Base-by-base conservation (phyloP, 2,797 vertebrate species). In the Clarias platycephalus region DNA sequence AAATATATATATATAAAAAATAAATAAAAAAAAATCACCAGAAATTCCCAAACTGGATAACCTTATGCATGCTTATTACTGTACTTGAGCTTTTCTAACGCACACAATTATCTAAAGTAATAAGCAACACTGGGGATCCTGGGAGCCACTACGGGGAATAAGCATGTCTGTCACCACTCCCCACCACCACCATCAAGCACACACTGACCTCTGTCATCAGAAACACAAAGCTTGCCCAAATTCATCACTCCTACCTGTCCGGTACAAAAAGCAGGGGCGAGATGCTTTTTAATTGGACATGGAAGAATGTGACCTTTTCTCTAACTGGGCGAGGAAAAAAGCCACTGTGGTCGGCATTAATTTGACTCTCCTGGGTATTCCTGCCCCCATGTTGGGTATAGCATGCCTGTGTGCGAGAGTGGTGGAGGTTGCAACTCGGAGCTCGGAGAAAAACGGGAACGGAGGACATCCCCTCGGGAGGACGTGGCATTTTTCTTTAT, bases 201-300 rank as follows among this genome's bases (percentile, higher is more conserved):
- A 74, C 82, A 83, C 64, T 76, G 83, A 76, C 85, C 85, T 82
- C 67, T 44, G 81, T 83, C 87, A 88, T 80, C 71, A 78, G 67
- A 86, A 83, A 88, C 79, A 90, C 79, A 87, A 83, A 88, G 83
- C 63, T 70, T 82, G 75, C 86, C 71, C 83, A 89, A 83, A 89
- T 84, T 86, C 85, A 89, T 88, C 79, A 87, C 79, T 66, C 81
- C 86, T 77, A 88, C 88, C 87, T 85, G 87, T 84, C 86, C 70
- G 53, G 80, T 74, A 68, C 40, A 60, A 87, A 80, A 86, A 89
- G 64, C 83, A 84, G 76, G 77, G 81, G 85, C 87, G 74, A 80
- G 63, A 24, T 72, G 68, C 88, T 79, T 81, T 87, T 85, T 91
- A 89, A 90, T 90, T 90, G 90, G 90, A 84, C 71, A 74, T 34